Evolutionary conservation across 2,113 vertebrate genomes (phyloP).

Genomic region (Phyllopteryx taeniolatus): DNA sequence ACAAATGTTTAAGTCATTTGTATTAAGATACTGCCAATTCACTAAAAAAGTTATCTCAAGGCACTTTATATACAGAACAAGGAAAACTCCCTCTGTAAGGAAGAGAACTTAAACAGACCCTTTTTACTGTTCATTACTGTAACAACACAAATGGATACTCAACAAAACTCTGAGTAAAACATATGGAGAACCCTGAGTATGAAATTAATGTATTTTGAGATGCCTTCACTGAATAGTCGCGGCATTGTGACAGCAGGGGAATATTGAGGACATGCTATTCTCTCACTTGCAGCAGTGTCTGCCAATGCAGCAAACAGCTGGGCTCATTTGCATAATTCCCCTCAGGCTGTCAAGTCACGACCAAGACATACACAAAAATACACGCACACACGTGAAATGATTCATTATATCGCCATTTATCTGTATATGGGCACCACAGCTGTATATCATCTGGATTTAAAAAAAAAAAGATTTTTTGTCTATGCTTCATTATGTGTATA

Average conservation of each 20-base stretch:
- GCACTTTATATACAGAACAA: neutral
- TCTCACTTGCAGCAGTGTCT: constrained; percentile 47
- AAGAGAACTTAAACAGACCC: neutral
- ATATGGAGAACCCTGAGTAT: constrained; percentile 12
- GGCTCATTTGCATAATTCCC: constrained; percentile 69
- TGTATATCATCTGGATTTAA: constrained; percentile 5
- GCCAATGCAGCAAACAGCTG: constrained; percentile 66
- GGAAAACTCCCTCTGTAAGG: neutral
- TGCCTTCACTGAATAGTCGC: constrained; percentile 29
- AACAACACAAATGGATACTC: constrained; percentile 29
- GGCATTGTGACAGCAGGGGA: constrained; percentile 18
- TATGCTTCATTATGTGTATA: neutral
- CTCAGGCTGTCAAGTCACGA: constrained; percentile 63
- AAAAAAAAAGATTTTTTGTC: too few species aligned
- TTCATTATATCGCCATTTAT: constrained; percentile 21
- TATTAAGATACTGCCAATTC: constrained; percentile 4
- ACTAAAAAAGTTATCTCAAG: neutral
- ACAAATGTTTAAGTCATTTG: constrained; percentile 37
- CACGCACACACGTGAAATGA: constrained; percentile 12
- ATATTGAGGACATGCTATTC: constrained; percentile 34
- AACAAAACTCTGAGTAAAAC: constrained; percentile 9
- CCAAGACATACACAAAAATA: constrained; percentile 38
- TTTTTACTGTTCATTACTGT: constrained; percentile 5
- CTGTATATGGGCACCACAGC: neutral
- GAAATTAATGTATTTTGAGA: constrained; percentile 32